phyloP scores from a whole-genome alignment of 2,113 vertebrate genomes.

The Clarias macrocephalus region DNA sequence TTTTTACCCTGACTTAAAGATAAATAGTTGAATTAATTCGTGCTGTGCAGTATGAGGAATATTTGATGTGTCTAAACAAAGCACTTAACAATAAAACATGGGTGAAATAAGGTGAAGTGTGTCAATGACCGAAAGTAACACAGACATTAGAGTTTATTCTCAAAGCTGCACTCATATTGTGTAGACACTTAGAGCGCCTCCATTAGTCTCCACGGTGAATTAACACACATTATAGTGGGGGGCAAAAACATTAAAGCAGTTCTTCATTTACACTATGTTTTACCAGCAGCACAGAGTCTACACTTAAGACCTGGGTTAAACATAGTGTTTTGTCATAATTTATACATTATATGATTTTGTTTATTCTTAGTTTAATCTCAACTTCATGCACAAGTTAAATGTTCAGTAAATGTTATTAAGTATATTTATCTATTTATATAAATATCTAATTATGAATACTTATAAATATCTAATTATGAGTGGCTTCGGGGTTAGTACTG shows the following conservation, averaged over 20 bases:
- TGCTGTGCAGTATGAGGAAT: neutral
- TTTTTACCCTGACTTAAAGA: neutral
- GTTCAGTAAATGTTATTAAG: neutral
- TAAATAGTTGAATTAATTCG: neutral
- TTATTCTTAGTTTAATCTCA: neutral
- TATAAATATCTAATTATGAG: neutral
- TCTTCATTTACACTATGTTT: neutral
- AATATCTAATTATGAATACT: too few species aligned
- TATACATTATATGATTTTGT: neutral
- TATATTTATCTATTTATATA: neutral
- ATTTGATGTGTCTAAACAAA: neutral
- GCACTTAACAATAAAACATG: neutral
- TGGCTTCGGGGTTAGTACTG: too few species aligned
- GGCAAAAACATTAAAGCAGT: neutral
- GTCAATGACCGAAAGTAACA: conserved; percentile 67
- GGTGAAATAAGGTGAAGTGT: conserved; percentile 54
- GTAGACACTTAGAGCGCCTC: neutral
- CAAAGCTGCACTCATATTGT: neutral
- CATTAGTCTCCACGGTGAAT: neutral
- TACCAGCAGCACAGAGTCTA: neutral
- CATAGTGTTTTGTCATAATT: neutral
- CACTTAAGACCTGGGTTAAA: neutral
- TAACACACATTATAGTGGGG: neutral
- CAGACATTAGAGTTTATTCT: neutral
- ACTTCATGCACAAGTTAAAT: neutral